Percentiles rank a stretch among this genome's conserved stretches.
phyloP scores from a whole-genome alignment of 2,797 vertebrate species.

The Clangula hyemalis region DNA sequence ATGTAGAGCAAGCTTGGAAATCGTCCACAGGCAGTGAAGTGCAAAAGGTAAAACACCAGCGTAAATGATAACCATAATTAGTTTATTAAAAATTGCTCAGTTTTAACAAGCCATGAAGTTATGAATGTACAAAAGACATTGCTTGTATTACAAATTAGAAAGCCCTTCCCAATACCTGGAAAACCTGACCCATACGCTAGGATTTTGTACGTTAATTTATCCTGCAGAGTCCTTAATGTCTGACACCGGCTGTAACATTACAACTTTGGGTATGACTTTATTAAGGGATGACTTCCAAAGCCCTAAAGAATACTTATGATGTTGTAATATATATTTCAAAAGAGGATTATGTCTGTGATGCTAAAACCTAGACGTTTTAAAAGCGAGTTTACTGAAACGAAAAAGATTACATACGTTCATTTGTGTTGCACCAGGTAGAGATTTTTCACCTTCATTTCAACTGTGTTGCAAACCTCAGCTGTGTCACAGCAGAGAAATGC shows the following conservation, averaged over 20 bases:
- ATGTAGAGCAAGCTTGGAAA: background rate
- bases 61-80: background rate
- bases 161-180: conserved; percentile 34
- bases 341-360: conserved; percentile 65
- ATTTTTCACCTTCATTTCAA: conserved; percentile 57
- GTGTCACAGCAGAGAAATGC: background rate
- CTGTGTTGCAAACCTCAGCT: conserved; percentile 37
- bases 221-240: conserved; percentile 54
- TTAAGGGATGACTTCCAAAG: conserved; percentile 66
- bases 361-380: conserved; percentile 61
- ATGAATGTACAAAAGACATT: background rate
- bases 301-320: conserved; percentile 65
- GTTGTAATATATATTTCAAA: conserved; percentile 69
- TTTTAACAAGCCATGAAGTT: conserved; percentile 7
- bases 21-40: background rate
- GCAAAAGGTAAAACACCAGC: background rate
- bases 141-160: conserved; percentile 14
- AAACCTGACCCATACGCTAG: background rate
- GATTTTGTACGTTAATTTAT: conserved; percentile 67
- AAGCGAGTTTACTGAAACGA: conserved; percentile 66
- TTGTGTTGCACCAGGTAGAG: conserved; percentile 57
- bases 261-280: conserved; percentile 68
- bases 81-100: background rate
- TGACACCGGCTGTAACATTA: conserved; percentile 57
- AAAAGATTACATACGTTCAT: conserved; percentile 54